Conservation (phyloP, 2,888 invertebrate genomes). For the Cepaea hortensis region DNA sequence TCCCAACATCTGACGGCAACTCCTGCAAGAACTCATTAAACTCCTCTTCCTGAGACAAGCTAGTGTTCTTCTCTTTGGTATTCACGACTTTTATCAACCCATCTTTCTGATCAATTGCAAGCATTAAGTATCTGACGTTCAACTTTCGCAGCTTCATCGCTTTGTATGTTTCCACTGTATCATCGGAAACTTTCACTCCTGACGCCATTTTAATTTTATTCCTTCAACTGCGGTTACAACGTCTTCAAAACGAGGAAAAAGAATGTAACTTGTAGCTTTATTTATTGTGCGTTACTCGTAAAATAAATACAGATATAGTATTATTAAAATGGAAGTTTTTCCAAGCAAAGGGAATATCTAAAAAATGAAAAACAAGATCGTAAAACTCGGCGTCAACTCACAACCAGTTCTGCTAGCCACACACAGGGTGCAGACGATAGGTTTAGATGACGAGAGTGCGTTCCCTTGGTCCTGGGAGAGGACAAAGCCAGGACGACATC, state of each 20-base stretch:
- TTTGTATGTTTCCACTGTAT: conserved; percentile 32
- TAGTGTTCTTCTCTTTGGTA: conserved; percentile 16
- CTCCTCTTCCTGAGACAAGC: conserved; percentile 33
- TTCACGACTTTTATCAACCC: conserved; percentile 35
- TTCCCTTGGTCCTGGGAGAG: too few species aligned
- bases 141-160: conserved; percentile 33
- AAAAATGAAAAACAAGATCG: background rate
- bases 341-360: background rate
- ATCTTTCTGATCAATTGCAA: conserved; percentile 22
- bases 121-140: conserved; percentile 31
- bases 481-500: too few species aligned
- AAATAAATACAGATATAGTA: background rate
- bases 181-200: conserved; percentile 41
- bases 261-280: background rate
- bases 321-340: background rate
- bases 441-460: background rate
- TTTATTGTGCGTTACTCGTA: background rate
- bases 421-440: too few species aligned
- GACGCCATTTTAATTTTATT: conserved; percentile 36
- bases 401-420: too few species aligned
- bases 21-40: conserved; percentile 17
- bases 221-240: background rate
- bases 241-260: background rate
- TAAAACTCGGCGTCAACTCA: background rate
- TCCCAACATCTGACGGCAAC: conserved; percentile 31